Evolutionary conservation across 2,797 vertebrate species (phyloP).

Genomic region (Telmatherina bonti): DNA sequence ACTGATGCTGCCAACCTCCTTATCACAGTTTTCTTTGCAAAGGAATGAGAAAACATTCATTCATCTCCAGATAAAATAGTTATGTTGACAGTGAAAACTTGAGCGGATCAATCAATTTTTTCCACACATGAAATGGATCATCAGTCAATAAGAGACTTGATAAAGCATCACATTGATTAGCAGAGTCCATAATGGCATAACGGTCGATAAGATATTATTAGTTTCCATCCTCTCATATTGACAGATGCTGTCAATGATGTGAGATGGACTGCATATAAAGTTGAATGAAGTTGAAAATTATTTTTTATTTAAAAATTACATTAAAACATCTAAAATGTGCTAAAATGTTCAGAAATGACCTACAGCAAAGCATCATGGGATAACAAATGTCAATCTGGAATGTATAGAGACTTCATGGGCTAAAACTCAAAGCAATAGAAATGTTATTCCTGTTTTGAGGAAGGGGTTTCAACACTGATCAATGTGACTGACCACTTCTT

Average conservation of each 20-base stretch:
- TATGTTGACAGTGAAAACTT: not conserved
- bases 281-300: not conserved
- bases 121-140: not conserved
- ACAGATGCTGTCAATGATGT: not conserved
- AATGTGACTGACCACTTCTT: slow-evolving; percentile 10
- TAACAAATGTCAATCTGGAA: not conserved
- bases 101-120: not conserved
- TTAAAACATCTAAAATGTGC: not conserved
- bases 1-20: not conserved
- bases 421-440: not conserved
- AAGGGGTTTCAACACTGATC: not conserved
- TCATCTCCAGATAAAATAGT: not conserved
- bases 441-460: slow-evolving; percentile 3
- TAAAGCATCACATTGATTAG: not conserved
- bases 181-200: not conserved
- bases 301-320: not conserved
- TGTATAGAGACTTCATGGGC: not conserved
- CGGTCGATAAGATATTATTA: not conserved
- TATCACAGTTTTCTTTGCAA: not conserved
- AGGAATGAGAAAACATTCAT: not conserved
- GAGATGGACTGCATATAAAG: not conserved
- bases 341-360: not conserved
- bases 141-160: not conserved
- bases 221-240: not conserved
- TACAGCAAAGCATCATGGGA: not conserved